Evolutionary conservation across 2,113 vertebrate genomes (phyloP), one percentile per base, ranked within the genome.

Genomic region (Psettodes erumei): DNA sequence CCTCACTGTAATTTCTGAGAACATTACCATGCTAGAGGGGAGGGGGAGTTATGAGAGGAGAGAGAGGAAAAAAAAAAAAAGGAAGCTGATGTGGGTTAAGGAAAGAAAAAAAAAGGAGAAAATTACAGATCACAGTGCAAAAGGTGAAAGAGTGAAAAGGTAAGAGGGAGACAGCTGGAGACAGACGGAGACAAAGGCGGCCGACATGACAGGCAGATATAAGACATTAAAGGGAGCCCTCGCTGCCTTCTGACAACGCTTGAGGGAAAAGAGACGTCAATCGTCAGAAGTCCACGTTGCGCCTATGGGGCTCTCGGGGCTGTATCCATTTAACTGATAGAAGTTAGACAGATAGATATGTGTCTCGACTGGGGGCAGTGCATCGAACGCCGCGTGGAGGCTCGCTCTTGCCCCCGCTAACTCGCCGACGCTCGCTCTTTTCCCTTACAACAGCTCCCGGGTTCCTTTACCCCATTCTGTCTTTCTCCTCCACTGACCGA

Each of bases 1-100:
- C 90, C 89, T 83, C 80, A 76, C 79, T 88, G 86, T 90, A 89
- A 92, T 90, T 89, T 89, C 78, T 77, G 83, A 85, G 85, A 91
- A 90, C 85, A 89, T 90, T 89, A 88, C 80, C 56, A 83, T 89
- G 79, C 82, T 69, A 50, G 27, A 11, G 71, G 58, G 72, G 62
- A 19, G 25, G 13, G 25, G 61, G 50, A 37, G 27, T 55, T 23
- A 67, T 82, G 64, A 81, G 76, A 0, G 16, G 53, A 60, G 47
- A 68, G 37, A 38, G 3, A 5, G 30, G 21, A 54, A 55, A 42
- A 50, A 50, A 33, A 54, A 59, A 42, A 62, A 45, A 43, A 47
- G 43, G 48, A 5, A 35, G 37, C n/a, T n/a, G 64, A 68, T 55
- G 19, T 66, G 47, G 47, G 61, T 66, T 54, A 45, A 64, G 18